These are phyloP conservation scores for Tiphia femorata DNA, from an alignment of 2,888 invertebrate genomes.

Conservation along the genomic window DNA sequence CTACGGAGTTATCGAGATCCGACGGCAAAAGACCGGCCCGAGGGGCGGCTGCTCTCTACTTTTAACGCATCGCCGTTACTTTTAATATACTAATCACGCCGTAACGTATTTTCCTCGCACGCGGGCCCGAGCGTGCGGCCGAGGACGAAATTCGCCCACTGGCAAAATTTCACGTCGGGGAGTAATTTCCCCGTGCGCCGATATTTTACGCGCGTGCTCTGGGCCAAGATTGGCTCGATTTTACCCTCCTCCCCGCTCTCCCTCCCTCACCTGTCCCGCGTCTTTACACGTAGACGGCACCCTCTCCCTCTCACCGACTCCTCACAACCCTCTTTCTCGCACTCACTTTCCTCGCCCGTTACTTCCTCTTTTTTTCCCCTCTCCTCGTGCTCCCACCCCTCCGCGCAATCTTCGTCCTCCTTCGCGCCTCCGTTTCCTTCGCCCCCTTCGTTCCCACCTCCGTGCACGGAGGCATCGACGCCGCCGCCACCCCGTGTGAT, in stretches of 20 bases:
- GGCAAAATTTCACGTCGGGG: slow-evolving; percentile 61
- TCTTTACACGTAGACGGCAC: no score
- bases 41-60: background rate
- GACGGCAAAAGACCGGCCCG: background rate
- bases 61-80: slow-evolving; percentile 39
- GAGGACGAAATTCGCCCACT: slow-evolving; percentile 37
- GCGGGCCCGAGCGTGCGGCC: no score
- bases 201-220: slow-evolving; percentile 64
- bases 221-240: slow-evolving; percentile 59
- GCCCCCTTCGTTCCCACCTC: background rate
- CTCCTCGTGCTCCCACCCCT: slow-evolving; percentile 15
- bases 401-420: slow-evolving; percentile 16
- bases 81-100: slow-evolving; percentile 57
- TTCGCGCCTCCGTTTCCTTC: slow-evolving; percentile 6
- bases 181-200: slow-evolving; percentile 63
- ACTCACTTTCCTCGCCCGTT: slow-evolving; percentile 12
- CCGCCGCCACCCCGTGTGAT: background rate
- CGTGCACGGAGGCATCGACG: no score
- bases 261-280: slow-evolving; percentile 15
- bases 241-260: slow-evolving; percentile 23
- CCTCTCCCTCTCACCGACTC: no score
- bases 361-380: slow-evolving; percentile 22
- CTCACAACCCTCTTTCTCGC: slow-evolving; percentile 19
- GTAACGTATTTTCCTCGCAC: slow-evolving; percentile 49
- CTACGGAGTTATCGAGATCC: no score